Evolutionary conservation across 2,797 vertebrate species (phyloP), one percentile per base, ranked within the genome.

Genomic region (Helicolenus hilgendorfi): DNA sequence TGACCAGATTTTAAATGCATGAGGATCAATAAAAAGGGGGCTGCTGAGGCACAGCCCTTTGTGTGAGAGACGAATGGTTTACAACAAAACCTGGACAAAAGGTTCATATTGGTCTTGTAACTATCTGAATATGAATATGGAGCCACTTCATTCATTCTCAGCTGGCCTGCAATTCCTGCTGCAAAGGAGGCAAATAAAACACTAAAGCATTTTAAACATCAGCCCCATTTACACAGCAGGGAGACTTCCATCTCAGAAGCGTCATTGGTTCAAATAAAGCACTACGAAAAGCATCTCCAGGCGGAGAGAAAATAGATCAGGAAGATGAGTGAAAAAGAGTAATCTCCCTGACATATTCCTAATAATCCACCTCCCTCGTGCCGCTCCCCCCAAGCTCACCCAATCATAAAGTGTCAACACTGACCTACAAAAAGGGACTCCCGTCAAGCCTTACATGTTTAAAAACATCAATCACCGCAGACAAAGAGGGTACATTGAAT

Each of bases 381-480:
- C 95, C 80, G 95, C 94, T 95, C 93, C 93, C 87, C 92, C 81
- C 81, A 73, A 92, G 94, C 96, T 96, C 88, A 94, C 93, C 97
- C 97, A 97, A 98, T 98, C 97, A 97, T 96, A 96, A 70, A 94
- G 93, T 95, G 96, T 96, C 96, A 98, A 96, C 96, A 95, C 96
- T 98, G 96, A 98, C 97, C 97, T 96, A 97, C 96, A 95, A 95
- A 96, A 94, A 98, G 96, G 97, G 91, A 92, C 96, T 98, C 96
- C 95, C 96, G 96, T 97, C 96, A 97, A 96, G 97, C 97, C 96
- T 97, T 96, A 96, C 98, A 97, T 97, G 97, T 97, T 98, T 97
- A 95, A 98, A 98, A 98, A 98, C 98, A 98, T 98, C 98, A 97
- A 98, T 98, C 98, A 98, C 97, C 95, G 97, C 92, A 98, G 89